phyloP scores from a whole-genome alignment of 2,113 vertebrate species.

The Sarotherodon lohbergeri region DNA sequence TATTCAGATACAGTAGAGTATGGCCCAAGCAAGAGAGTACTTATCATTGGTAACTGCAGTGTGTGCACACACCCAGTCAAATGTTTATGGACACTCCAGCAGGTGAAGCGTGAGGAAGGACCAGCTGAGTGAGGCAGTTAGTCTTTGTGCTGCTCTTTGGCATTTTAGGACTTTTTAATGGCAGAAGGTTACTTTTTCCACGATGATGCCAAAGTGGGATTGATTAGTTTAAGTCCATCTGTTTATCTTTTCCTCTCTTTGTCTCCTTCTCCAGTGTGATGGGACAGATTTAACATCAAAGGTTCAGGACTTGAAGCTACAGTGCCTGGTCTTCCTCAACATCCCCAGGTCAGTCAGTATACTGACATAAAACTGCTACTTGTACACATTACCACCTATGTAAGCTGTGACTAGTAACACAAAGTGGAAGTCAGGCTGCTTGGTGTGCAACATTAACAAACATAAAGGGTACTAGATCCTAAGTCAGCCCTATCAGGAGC shows the following conservation, averaged over 20 bases:
- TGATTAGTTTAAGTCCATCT: not conserved
- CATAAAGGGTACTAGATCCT: not conserved
- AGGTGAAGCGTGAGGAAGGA: rapidly evolving
- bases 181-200: not conserved
- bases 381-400: not conserved
- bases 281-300: conserved; percentile 88
- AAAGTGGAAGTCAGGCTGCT: rapidly evolving
- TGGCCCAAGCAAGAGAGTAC: not conserved
- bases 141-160: not conserved
- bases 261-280: conserved; percentile 77
- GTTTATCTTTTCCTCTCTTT: not conserved
- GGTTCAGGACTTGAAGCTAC: conserved; percentile 91
- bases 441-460: not conserved
- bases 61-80: not conserved
- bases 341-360: conserved; percentile 82
- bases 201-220: not conserved
- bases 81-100: not conserved
- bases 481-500: not conserved
- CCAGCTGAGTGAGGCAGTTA: rapidly evolving
- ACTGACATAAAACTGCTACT: not conserved
- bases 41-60: not conserved
- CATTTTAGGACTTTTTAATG: not conserved
- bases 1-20: not conserved
- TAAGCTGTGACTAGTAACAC: rapidly evolving
- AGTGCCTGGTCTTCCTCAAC: conserved; percentile 93